Base-by-base conservation (phyloP, 1,140 invertebrate genomes). In the Acromyrmex echinatior region DNA sequence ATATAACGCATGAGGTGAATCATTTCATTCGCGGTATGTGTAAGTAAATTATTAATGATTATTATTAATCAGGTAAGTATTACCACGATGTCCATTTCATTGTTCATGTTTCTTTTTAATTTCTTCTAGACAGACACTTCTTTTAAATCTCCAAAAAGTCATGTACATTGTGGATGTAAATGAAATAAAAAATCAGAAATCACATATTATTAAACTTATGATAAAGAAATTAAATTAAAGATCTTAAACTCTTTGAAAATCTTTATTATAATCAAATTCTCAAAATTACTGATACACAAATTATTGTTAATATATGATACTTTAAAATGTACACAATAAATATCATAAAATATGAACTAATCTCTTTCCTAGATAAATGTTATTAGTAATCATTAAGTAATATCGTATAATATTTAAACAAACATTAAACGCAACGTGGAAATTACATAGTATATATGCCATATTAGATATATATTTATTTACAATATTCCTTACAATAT, bases 1-100 rank as follows among this genome's bases (percentile, higher is more conserved):
- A 39, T 58, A 56, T 51, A 25, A 66, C 65, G 18, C 21, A 66
- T 16, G 35, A 74, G 49, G 60, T 87, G 86, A 85, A 88, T 86
- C 80, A 87, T 45, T 79, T 28, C 65, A 53, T 80, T 76, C 62
- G 4, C n/a, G n/a, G 14, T 63, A 84, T 84, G 39, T 31, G 39
- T 12, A 14, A 16, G 39, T 62, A 21, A 74, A 31, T 82, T 74
- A 74, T 82, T 62, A 74, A 73, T 45, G 18, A 70, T 21, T 68
- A 31, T 62, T 74, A 31, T 62, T 74, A 82, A 82, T 74, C 68
- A 53, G 18, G 21, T 35, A 4, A 10, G 2, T 28, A 2, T 10
- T n/a, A 39, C 4, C 45, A 10, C 39, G 18, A 77, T n/a, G 14
- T 63, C 35, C 39, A 31, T n/a, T 78, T 45, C 25, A 45, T 77